Percentiles rank a stretch among this genome's conserved stretches.
These are phyloP conservation scores for Cydia splendana DNA, from an alignment of 1,140 invertebrate species.

Conservation along the genomic window DNA sequence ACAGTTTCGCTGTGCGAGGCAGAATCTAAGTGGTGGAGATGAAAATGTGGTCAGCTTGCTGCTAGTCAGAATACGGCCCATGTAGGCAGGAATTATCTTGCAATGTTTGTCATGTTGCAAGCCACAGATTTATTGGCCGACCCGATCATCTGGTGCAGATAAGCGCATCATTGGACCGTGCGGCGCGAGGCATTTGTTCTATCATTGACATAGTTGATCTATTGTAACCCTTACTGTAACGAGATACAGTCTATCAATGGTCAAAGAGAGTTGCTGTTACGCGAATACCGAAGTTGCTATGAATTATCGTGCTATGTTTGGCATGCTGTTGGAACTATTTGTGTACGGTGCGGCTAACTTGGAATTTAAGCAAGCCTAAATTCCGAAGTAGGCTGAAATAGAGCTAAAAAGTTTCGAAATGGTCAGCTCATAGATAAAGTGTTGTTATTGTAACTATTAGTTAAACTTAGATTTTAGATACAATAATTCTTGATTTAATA, in stretches of 20 bases:
- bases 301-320: slow-evolving; percentile 17
- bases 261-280: neutral
- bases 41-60: too few species aligned
- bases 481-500: too few species aligned
- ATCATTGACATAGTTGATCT: neutral
- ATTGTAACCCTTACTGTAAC: neutral
- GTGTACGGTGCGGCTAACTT: neutral
- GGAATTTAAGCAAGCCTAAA: slow-evolving; percentile 1
- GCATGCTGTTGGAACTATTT: slow-evolving; percentile 6
- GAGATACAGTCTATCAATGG: neutral
- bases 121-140: slow-evolving; percentile 3
- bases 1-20: too few species aligned
- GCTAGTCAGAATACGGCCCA: neutral
- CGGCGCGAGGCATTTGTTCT: neutral
- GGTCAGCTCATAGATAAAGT: too few species aligned
- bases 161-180: slow-evolving; percentile 21
- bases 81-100: neutral
- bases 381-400: neutral
- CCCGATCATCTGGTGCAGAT: slow-evolving; percentile 20
- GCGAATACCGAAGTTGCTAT: neutral
- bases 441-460: too few species aligned
- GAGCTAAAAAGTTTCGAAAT: neutral
- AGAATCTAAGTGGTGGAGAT: too few species aligned
- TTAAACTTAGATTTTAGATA: too few species aligned
- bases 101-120: slow-evolving; percentile 16